phyloP scores from a whole-genome alignment of 2,888 invertebrate genomes.

The Taenaris catops region DNA sequence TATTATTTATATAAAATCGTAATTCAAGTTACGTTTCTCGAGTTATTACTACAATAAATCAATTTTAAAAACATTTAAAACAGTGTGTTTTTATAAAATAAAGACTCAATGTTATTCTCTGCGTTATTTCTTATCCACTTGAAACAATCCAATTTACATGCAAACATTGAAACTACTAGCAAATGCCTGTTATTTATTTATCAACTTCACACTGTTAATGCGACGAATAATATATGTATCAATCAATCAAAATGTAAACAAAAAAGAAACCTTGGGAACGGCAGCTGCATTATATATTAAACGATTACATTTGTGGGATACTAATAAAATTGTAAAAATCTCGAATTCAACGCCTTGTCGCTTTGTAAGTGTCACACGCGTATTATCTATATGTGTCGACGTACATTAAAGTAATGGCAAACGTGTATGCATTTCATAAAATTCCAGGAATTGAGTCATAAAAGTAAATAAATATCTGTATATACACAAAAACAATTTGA shows the following conservation, averaged over 20 bases:
- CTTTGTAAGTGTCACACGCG: constrained; percentile 27
- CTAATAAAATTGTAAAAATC: constrained; percentile 53
- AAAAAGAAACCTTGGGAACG: constrained; percentile 47
- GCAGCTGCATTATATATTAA: constrained; percentile 52
- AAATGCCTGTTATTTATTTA: constrained; percentile 27
- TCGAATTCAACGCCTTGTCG: constrained; percentile 31
- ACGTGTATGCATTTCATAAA: constrained; percentile 12
- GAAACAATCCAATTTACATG: constrained; percentile 20
- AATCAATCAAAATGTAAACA: constrained; percentile 51
- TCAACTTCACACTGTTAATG: constrained; percentile 32
- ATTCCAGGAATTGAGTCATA: constrained; percentile 2
- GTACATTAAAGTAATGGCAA: constrained; percentile 25
- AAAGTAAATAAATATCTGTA: too few species aligned
- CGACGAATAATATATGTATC: constrained; percentile 45
- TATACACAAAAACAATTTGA: too few species aligned
- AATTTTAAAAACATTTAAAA: too few species aligned
- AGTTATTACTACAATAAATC: too few species aligned
- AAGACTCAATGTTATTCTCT: too few species aligned
- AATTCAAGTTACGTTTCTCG: too few species aligned
- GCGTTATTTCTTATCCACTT: neutral
- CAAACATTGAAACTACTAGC: constrained; percentile 16
- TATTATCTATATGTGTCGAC: constrained; percentile 19
- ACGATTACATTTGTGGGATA: constrained; percentile 47
- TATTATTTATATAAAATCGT: too few species aligned
- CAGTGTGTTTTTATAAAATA: too few species aligned